Base-by-base conservation (phyloP, 2,113 vertebrate species). In the Garra rufa region DNA sequence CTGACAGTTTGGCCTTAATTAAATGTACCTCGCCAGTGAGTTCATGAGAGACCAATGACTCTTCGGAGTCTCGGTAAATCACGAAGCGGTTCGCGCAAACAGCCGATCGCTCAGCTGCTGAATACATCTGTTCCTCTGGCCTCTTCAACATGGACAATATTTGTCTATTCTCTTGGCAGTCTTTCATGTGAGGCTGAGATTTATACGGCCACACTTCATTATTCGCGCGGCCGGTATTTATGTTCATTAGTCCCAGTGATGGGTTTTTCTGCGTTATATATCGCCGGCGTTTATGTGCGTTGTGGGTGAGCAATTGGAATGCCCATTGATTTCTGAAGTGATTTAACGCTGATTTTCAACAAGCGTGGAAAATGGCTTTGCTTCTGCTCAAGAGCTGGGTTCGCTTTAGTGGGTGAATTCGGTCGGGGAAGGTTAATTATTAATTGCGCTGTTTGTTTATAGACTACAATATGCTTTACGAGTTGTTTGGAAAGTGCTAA, bases 321-420 rank as follows among this genome's bases (percentile, higher is more conserved):
- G 70, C 30, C 65, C 52, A 86, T 79, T 88, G 82, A 86, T 86
- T 88, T 86, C 70, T 48, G 65, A 75, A 82, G 85, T 86, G 82
- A 86, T 86, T 82, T 86, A 86, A 84, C 55, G 34, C 26, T 88
- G 81, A 83, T 67, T 86, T 81, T 88, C 57, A 79, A 85, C 82
- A 79, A 83, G 87, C 67, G 46, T 76, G 78, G 85, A 81, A 86
- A 77, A 88, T 84, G 75, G 76, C 87, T 76, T 73, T 26, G 52
- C 43, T 46, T 26, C 76, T 71, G 65, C 48, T 76, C 67, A 76
- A 76, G 80, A 61, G 59, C 41, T 9, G n/a, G 44, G 43, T 76
- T 83, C 52, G 8, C 63, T 83, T 79, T 50, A 44, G 19, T 41
- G 46, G 63, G 44, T 55, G 82, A 81, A 71, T 30, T 34, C 19